A percentile compares a stretch with the other conserved stretches of the same genome.
Conservation (phyloP, 2,113 vertebrate genomes). For the Halichoeres trimaculatus region DNA sequence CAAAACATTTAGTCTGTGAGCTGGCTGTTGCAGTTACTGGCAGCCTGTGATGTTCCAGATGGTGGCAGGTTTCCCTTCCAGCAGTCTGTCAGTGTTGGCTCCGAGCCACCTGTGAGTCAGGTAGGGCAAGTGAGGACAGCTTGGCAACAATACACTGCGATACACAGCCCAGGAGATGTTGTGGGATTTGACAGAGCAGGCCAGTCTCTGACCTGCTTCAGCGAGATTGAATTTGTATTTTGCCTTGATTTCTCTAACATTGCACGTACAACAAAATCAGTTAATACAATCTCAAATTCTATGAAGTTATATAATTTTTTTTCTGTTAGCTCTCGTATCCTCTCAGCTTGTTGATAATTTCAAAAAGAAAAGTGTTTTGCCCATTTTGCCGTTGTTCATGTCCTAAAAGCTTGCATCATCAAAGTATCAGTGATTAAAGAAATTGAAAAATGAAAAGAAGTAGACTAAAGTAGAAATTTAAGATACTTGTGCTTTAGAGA, state of each 20-base stretch:
- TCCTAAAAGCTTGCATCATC: not conserved
- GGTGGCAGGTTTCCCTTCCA: constrained; percentile 61
- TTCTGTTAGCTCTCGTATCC: not conserved
- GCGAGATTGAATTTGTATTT: constrained; percentile 30
- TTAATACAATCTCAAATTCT: not conserved
- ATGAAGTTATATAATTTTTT: not conserved
- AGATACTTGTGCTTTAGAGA: no score
- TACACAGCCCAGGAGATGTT: constrained; percentile 50
- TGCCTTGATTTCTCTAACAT: constrained; percentile 3
- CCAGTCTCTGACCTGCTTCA: constrained; percentile 43
- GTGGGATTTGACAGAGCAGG: constrained; percentile 42
- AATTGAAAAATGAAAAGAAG: no score
- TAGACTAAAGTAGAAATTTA: no score
- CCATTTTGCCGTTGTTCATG: not conserved
- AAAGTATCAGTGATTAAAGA: not conserved
- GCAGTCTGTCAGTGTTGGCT: constrained; percentile 64
- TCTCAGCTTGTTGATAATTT: not conserved
- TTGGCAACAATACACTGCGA: constrained; percentile 45
- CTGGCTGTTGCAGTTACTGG: constrained; percentile 25
- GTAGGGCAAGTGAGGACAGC: constrained; percentile 70
- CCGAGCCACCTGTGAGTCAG: constrained; percentile 61
- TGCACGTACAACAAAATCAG: not conserved
- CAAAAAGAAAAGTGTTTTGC: not conserved
- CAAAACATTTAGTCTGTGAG: constrained; percentile 30
- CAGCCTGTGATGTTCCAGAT: constrained; percentile 61